Evolutionary conservation across 2,113 vertebrate species (phyloP).

Genomic region (Leptobrachium ailaonicum): DNA sequence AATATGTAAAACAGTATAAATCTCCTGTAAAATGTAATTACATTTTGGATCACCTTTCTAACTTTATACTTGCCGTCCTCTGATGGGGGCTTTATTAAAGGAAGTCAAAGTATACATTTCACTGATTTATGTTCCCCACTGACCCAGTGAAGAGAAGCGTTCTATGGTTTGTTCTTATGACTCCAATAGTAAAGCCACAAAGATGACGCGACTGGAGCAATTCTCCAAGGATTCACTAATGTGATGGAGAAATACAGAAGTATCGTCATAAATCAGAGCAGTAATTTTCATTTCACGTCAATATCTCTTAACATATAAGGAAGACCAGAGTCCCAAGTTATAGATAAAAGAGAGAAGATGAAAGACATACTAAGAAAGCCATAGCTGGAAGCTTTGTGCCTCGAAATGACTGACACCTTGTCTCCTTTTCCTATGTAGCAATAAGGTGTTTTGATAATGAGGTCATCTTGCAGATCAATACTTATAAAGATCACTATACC

Average conservation of each 20-base stretch:
- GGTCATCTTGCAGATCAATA: too few species aligned
- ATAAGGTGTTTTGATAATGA: too few species aligned
- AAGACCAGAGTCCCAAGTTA: too few species aligned
- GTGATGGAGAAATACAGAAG: neutral
- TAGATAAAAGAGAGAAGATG: too few species aligned
- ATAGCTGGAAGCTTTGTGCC: too few species aligned
- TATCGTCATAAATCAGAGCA: neutral
- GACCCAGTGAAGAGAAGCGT: neutral
- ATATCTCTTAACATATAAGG: too few species aligned
- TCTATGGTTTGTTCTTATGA: neutral
- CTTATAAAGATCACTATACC: too few species aligned
- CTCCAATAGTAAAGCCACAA: neutral
- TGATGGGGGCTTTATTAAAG: neutral
- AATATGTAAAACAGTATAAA: slow-evolving; percentile 6
- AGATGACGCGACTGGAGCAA: neutral
- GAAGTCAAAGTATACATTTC: neutral
- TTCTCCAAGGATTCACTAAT: neutral
- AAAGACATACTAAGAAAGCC: too few species aligned
- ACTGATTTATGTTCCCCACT: neutral
- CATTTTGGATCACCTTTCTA: slow-evolving; percentile 1
- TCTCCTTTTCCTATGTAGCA: too few species aligned
- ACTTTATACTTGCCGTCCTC: neutral
- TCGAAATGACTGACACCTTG: too few species aligned
- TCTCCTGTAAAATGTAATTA: neutral
- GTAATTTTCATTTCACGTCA: neutral